phyloP scores from a whole-genome alignment of 2,113 vertebrate genomes.

The Rissa tridactyla region DNA sequence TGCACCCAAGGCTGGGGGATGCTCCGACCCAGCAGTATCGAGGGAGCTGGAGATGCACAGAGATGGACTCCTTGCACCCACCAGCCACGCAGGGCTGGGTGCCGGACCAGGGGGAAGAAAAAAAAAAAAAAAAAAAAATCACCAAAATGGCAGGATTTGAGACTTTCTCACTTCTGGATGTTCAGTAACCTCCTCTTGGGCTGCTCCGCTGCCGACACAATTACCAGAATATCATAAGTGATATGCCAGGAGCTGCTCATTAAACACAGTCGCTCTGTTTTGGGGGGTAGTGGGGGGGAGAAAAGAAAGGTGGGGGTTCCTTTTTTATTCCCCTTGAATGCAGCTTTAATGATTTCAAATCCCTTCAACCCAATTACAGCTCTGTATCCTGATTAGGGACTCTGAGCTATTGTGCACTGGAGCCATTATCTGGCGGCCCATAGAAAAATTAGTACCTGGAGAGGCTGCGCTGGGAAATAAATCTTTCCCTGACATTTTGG shows the following conservation, averaged over 20 bases:
- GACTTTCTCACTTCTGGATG: background rate
- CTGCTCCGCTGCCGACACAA: conserved; percentile 52
- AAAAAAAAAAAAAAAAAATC: background rate
- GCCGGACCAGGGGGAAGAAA: background rate
- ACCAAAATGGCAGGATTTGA: conserved; percentile 10
- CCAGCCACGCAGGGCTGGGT: background rate
- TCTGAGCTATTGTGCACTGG: conserved; percentile 71
- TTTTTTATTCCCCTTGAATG: conserved; percentile 77
- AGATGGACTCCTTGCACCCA: background rate
- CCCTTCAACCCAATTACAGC: conserved; percentile 82
- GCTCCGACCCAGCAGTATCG: background rate
- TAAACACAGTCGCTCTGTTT: conserved; percentile 76
- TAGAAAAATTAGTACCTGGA: conserved; percentile 81
- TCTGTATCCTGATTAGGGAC: conserved; percentile 77
- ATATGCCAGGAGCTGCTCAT: conserved; percentile 74
- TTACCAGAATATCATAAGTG: conserved; percentile 70
- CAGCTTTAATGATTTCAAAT: conserved; percentile 81
- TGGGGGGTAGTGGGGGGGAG: background rate
- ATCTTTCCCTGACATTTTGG: conserved; percentile 82
- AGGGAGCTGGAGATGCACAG: background rate
- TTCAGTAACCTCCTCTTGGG: conserved; percentile 19
- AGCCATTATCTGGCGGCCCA: conserved; percentile 76
- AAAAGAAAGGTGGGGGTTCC: conserved; percentile 29
- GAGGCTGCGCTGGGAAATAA: conserved; percentile 76
- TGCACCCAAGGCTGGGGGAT: background rate